These are phyloP conservation scores for Disparrhopalites patrizii DNA, from an alignment of 2,888 invertebrate species.

Conservation along the genomic window DNA sequence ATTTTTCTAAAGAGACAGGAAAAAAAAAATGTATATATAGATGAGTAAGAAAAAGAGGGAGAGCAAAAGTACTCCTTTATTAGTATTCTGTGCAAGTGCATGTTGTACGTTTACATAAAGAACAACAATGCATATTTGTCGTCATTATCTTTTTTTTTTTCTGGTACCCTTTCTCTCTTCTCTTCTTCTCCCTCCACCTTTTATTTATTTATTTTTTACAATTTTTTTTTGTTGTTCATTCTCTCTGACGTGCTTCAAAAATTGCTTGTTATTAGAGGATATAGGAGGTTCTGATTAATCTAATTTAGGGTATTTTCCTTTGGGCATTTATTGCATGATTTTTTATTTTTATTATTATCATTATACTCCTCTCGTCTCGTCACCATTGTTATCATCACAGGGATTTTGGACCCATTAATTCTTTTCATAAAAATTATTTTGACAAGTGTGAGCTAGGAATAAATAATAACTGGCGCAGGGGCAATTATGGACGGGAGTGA, in stretches of 20 bases:
- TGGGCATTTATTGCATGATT: constrained; percentile 9
- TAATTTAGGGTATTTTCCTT: constrained; percentile 16
- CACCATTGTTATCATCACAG: neutral
- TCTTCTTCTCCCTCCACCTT: no score
- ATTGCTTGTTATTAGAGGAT: constrained; percentile 22
- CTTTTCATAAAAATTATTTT: neutral
- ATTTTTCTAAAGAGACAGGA: no score
- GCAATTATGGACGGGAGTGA: no score
- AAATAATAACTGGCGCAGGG: no score
- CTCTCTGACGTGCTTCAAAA: neutral
- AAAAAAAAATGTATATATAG: no score
- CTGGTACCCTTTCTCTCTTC: neutral
- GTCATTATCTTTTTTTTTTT: constrained; percentile 1
- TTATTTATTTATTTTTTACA: neutral
- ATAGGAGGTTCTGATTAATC: constrained; percentile 24
- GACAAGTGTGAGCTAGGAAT: neutral
- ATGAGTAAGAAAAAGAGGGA: no score
- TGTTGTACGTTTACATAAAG: neutral
- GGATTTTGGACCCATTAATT: neutral
- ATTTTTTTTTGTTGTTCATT: neutral
- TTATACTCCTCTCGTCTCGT: neutral
- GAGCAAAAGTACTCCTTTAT: no score
- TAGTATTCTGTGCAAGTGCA: neutral
- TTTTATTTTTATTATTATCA: constrained; percentile 6
- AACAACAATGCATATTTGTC: neutral